phyloP scores from a whole-genome alignment of 2,797 vertebrate species.

The Mallotus villosus region DNA sequence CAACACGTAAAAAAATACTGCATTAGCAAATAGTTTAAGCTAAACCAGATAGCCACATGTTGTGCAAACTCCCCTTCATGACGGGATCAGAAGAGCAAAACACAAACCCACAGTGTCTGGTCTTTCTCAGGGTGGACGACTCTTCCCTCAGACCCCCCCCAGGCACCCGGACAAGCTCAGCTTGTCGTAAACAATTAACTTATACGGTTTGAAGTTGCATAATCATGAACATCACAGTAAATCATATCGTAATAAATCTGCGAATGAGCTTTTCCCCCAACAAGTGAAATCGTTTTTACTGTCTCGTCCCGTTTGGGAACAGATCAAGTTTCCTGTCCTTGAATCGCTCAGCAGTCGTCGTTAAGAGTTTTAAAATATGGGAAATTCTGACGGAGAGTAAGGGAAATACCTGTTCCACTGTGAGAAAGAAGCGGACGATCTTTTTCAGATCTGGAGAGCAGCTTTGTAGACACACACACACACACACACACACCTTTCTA shows the following conservation, averaged over 20 bases:
- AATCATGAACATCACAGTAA: slow-evolving; percentile 1
- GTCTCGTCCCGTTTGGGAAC: not conserved
- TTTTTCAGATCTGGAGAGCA: slow-evolving; percentile 8
- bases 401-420: slow-evolving; percentile 11
- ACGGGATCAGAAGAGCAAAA: not conserved
- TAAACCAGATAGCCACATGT: not conserved
- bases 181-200: not conserved
- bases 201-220: not conserved
- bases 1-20: slow-evolving; percentile 8
- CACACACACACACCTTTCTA: too few species aligned
- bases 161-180: not conserved
- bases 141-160: slow-evolving; percentile 5
- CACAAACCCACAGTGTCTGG: not conserved
- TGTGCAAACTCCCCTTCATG: not conserved
- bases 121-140: slow-evolving; percentile 19
- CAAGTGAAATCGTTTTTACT: slow-evolving; percentile 9
- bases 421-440: slow-evolving; percentile 13
- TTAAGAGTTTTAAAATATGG: slow-evolving; percentile 8
- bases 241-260: slow-evolving; percentile 15
- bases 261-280: not conserved
- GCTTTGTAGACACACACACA: too few species aligned
- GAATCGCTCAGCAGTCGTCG: not conserved
- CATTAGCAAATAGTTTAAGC: slow-evolving; percentile 22
- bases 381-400: slow-evolving; percentile 19
- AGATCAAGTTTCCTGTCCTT: not conserved